Evolutionary conservation across 2,113 vertebrate species (phyloP).

Genomic region (Pelvicachromis taeniatus): DNA sequence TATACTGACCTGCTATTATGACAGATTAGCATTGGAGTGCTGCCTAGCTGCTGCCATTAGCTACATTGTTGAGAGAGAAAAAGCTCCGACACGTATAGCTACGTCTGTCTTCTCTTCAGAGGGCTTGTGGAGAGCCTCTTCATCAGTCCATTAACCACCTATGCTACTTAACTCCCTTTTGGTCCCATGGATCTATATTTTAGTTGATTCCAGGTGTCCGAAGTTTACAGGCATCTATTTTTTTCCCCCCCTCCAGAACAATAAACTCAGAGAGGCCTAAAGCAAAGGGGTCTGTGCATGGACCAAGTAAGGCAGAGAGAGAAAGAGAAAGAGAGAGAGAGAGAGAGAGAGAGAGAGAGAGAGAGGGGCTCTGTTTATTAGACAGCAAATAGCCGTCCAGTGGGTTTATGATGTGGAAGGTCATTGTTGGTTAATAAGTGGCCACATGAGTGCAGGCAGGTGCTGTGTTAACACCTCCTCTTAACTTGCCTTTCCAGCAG

Average conservation of each 20-base stretch:
- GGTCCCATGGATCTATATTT: slow-evolving; percentile 59
- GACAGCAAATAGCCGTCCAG: slow-evolving; percentile 76
- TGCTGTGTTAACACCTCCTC: slow-evolving; percentile 82
- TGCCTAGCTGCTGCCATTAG: slow-evolving; percentile 33
- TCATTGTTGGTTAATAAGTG: slow-evolving; percentile 84
- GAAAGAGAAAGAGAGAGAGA: slow-evolving; percentile 20
- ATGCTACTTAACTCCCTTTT: slow-evolving; percentile 60
- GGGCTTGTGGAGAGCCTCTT: slow-evolving; percentile 49
- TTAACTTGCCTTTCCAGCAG: slow-evolving; percentile 69
- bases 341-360: neutral
- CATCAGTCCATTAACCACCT: slow-evolving; percentile 62
- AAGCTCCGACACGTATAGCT: slow-evolving; percentile 15
- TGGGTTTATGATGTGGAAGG: slow-evolving; percentile 80
- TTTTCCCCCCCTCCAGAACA: slow-evolving; percentile 65
- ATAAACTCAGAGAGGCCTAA: slow-evolving; percentile 68
- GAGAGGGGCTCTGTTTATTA: slow-evolving; percentile 74
- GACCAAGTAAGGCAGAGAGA: slow-evolving; percentile 1
- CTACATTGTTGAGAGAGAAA: slow-evolving; percentile 30
- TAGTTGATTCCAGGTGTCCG: slow-evolving; percentile 75
- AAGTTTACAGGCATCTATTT: slow-evolving; percentile 70
- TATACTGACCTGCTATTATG: slow-evolving; percentile 4
- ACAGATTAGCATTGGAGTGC: slow-evolving; percentile 29
- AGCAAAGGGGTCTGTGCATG: slow-evolving; percentile 50
- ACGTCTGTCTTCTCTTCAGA: slow-evolving; percentile 26
- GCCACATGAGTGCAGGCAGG: slow-evolving; percentile 78